phyloP scores from a whole-genome alignment of 2,797 vertebrate genomes.

The Acipenser oxyrinchus region DNA sequence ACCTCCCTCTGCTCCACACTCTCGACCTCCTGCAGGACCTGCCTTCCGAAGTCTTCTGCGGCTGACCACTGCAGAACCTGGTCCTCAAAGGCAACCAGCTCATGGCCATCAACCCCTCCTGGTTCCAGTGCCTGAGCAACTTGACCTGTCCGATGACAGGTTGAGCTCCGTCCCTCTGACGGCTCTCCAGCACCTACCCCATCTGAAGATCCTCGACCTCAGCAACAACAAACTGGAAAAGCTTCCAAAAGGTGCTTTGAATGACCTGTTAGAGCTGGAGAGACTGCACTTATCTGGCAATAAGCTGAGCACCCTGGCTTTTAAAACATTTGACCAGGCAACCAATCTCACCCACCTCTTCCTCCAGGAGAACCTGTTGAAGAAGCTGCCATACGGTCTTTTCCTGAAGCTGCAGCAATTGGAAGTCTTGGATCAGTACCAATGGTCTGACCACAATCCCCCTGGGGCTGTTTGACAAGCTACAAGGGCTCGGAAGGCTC shows the following conservation, averaged over 20 bases:
- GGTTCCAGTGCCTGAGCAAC: slow-evolving; percentile 42
- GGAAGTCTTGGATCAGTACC: slow-evolving; percentile 35
- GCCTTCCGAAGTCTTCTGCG: slow-evolving; percentile 42
- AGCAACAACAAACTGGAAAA: slow-evolving; percentile 45
- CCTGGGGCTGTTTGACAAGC: slow-evolving; percentile 40
- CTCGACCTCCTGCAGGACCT: slow-evolving; percentile 44
- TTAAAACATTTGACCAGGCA: slow-evolving; percentile 24
- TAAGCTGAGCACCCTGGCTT: slow-evolving; percentile 41
- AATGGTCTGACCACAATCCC: slow-evolving; percentile 49
- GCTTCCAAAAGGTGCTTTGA: slow-evolving; percentile 30
- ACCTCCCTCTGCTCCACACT: slow-evolving; percentile 40
- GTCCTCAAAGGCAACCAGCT: slow-evolving; percentile 52
- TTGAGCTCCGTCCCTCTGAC: slow-evolving; percentile 29
- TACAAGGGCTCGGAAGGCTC: slow-evolving; percentile 33
- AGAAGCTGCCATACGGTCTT: slow-evolving; percentile 35
- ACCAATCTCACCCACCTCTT: slow-evolving; percentile 45
- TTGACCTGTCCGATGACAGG: slow-evolving; percentile 51
- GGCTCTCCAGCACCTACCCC: slow-evolving; percentile 38
- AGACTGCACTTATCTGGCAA: slow-evolving; percentile 50
- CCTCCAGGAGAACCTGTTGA: slow-evolving; percentile 44
- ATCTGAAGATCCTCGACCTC: slow-evolving; percentile 48
- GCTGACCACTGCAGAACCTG: slow-evolving; percentile 43
- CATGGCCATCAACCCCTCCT: slow-evolving; percentile 25
- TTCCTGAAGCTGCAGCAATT: slow-evolving; percentile 43
- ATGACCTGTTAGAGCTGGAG: slow-evolving; percentile 38